Evolutionary conservation across 2,113 vertebrate genomes (phyloP).

Genomic region (Hypanus sabinus): DNA sequence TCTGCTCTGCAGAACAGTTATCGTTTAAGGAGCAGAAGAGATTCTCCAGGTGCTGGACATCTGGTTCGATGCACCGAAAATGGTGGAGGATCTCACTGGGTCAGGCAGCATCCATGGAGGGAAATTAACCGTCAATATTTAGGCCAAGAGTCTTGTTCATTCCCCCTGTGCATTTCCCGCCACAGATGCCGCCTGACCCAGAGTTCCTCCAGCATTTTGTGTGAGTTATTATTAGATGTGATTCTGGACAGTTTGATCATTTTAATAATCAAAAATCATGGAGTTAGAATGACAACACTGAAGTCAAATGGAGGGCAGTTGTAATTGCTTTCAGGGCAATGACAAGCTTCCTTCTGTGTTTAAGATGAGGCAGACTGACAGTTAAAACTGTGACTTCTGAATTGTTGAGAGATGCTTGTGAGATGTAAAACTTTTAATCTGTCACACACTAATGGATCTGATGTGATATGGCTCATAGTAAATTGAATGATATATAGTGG

Average conservation of each 20-base stretch:
- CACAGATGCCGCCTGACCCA: too few species aligned
- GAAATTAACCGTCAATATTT: too few species aligned
- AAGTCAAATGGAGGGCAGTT: not conserved
- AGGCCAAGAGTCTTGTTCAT: too few species aligned
- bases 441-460: conserved; percentile 7
- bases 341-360: not conserved
- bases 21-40: not conserved
- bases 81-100: too few species aligned
- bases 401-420: not conserved
- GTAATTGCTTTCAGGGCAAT: not conserved
- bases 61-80: too few species aligned
- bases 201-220: too few species aligned
- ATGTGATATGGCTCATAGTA: not conserved
- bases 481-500: conserved; percentile 9
- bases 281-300: not conserved
- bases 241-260: not conserved
- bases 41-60: too few species aligned
- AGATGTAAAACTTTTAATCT: conserved; percentile 7
- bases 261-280: not conserved
- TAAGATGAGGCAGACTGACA: not conserved
- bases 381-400: not conserved
- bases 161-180: too few species aligned
- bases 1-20: not conserved
- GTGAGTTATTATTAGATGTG: too few species aligned
- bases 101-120: too few species aligned